Conservation (phyloP, 1,140 invertebrate genomes). For the Metopolophium dirhodum region DNA sequence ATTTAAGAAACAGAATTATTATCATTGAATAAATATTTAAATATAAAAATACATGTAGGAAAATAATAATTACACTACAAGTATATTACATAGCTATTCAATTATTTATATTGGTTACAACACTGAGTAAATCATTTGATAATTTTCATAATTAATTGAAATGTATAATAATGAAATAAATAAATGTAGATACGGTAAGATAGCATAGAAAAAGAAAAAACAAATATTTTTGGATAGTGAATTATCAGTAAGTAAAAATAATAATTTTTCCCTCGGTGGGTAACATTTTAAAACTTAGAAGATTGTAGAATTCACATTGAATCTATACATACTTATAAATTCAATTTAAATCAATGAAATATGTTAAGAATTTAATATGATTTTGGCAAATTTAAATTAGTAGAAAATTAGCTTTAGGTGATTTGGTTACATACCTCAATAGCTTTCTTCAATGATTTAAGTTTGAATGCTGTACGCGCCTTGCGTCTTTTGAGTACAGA, state of each 20-base stretch:
- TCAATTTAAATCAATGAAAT: too few relatives aligned
- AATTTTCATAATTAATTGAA: too few relatives aligned
- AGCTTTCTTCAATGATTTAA: conserved; percentile 70
- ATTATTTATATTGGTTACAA: too few relatives aligned
- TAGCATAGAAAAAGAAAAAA: neutral
- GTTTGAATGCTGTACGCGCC: conserved; percentile 60
- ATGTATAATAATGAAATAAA: neutral
- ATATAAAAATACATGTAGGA: too few relatives aligned
- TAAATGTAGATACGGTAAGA: neutral
- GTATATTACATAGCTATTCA: too few relatives aligned
- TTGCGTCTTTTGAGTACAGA: conserved; percentile 55
- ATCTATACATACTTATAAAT: neutral
- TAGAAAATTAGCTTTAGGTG: neutral
- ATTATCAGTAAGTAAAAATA: too few relatives aligned
- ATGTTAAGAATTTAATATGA: neutral
- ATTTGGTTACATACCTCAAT: conserved; percentile 65
- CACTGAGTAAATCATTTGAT: too few relatives aligned
- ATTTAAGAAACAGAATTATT: too few relatives aligned
- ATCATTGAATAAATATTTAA: too few relatives aligned
- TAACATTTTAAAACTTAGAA: neutral
- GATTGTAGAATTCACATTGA: neutral
- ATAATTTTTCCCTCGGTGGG: neutral
- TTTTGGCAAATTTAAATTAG: neutral
- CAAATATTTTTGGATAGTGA: too few relatives aligned
- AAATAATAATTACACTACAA: too few relatives aligned